These are phyloP conservation scores for Pipra filicauda DNA, from an alignment of 2,113 vertebrate genomes.

Conservation along the genomic window DNA sequence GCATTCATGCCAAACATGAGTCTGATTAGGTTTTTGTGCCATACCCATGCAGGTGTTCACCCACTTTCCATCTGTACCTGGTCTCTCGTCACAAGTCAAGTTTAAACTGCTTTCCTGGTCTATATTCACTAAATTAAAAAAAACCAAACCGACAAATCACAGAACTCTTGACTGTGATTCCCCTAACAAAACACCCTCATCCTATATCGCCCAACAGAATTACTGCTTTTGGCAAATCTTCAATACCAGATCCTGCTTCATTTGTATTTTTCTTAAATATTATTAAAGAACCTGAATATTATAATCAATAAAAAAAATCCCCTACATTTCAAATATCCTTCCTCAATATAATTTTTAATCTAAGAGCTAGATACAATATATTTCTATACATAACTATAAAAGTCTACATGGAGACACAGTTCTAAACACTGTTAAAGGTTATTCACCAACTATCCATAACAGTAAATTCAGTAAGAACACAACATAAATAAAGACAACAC, in stretches of 20 bases:
- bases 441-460: background rate
- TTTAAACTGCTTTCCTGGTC: background rate
- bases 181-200: background rate
- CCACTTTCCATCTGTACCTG: background rate
- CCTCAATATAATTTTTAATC: background rate
- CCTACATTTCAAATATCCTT: background rate
- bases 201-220: background rate
- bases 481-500: background rate
- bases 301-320: background rate
- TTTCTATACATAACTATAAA: background rate
- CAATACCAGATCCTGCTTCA: background rate
- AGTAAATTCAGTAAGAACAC: background rate
- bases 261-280: background rate
- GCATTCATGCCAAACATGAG: background rate
- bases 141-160: fast-evolving
- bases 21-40: background rate
- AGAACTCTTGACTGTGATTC: background rate
- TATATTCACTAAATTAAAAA: background rate
- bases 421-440: background rate
- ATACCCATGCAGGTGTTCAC: background rate
- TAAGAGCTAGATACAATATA: background rate
- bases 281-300: background rate
- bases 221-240: background rate
- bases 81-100: background rate
- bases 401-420: background rate